Evolutionary conservation across 2,113 vertebrate species (phyloP).

Genomic region (Galemys pyrenaicus): DNA sequence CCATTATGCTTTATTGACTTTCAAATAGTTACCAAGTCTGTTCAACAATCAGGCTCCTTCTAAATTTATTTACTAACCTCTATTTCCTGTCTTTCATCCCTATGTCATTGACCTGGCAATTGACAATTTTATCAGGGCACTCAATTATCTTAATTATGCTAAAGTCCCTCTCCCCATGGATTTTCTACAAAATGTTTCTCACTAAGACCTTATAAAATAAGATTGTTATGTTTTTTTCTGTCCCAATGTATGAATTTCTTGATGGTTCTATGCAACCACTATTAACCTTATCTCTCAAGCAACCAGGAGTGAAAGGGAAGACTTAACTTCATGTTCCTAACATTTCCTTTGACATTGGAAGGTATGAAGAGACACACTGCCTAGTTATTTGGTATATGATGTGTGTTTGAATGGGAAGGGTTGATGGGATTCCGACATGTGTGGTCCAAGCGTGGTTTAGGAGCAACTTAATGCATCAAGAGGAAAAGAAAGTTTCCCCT

Average conservation of each 20-base stretch:
- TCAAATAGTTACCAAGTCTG: background rate
- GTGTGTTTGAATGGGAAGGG: background rate
- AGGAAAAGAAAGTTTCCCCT: background rate
- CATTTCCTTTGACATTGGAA: background rate
- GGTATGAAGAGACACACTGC: background rate
- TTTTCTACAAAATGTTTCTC: background rate
- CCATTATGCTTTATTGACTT: background rate
- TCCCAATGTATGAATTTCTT: background rate
- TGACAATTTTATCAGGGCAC: background rate
- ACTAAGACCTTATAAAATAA: background rate
- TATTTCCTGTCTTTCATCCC: background rate
- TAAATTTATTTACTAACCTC: background rate
- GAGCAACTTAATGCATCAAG: background rate
- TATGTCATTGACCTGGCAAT: background rate
- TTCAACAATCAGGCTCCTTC: background rate
- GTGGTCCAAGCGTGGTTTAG: background rate
- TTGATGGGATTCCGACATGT: rapidly evolving
- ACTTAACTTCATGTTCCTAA: background rate
- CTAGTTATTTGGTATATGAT: background rate
- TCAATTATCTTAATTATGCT: background rate
- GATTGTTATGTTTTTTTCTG: background rate
- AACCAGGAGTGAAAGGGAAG: background rate
- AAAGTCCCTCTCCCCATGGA: background rate
- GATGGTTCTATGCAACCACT: background rate
- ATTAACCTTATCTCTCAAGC: background rate